phyloP scores from a whole-genome alignment of 2,888 invertebrate species.

The Cylindroiulus punctatus region DNA sequence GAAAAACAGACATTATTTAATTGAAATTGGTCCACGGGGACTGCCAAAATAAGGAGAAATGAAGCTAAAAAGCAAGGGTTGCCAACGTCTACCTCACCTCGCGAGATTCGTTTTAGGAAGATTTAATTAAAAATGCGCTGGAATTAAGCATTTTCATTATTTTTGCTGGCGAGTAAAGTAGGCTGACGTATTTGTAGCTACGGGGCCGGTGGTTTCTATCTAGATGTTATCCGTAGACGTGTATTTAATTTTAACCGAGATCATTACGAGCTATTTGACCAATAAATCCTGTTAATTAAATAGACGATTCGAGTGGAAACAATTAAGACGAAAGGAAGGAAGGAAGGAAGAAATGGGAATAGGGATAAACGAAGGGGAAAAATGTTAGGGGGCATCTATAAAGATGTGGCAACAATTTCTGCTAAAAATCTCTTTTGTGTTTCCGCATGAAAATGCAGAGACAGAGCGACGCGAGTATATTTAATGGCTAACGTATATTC shows the following conservation, averaged over 20 bases:
- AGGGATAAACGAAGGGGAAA: background rate
- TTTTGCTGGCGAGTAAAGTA: too few species aligned
- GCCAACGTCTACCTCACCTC: background rate
- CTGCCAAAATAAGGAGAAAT: background rate
- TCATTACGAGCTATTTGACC: slow-evolving; percentile 40
- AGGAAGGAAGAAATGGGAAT: background rate
- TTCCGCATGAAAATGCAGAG: slow-evolving; percentile 7
- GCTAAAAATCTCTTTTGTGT: slow-evolving; percentile 18
- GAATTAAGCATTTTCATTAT: slow-evolving; percentile 41
- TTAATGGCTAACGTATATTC: slow-evolving; percentile 24
- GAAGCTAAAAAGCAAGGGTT: too few species aligned
- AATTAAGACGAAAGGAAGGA: slow-evolving; percentile 6
- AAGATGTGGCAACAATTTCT: background rate
- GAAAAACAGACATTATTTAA: background rate
- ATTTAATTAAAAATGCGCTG: slow-evolving; percentile 36
- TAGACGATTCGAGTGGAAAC: slow-evolving; percentile 35
- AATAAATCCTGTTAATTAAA: slow-evolving; percentile 25
- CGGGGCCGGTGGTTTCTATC: too few species aligned
- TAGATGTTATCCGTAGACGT: slow-evolving; percentile 6
- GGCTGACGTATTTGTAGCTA: too few species aligned
- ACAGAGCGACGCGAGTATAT: background rate
- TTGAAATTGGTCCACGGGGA: background rate
- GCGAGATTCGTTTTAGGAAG: background rate
- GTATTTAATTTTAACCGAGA: slow-evolving; percentile 31
- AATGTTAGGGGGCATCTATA: background rate